Evolutionary conservation across 2,797 vertebrate species (phyloP).

Genomic region (Rhadinocentrus ornatus): DNA sequence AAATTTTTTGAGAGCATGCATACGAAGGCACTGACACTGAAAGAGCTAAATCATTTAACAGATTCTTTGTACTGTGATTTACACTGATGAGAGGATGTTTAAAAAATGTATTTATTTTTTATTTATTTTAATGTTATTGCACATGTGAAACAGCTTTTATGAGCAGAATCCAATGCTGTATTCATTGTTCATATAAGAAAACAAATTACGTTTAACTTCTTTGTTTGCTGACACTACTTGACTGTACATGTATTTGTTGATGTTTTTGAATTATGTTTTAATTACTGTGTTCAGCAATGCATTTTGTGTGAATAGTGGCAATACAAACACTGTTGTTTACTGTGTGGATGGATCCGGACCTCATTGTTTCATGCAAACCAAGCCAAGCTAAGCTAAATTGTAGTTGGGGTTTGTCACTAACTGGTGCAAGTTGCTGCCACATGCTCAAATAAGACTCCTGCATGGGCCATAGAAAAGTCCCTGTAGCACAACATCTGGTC

Average conservation of each 20-base stretch:
- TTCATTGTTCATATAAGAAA: conserved; percentile 22
- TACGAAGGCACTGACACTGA: conserved; percentile 23
- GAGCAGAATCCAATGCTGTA: conserved; percentile 32
- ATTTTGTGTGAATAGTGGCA: conserved; percentile 46
- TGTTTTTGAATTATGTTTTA: conserved; percentile 46
- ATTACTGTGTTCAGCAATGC: conserved; percentile 40
- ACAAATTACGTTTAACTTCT: conserved; percentile 17
- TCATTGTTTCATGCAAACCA: conserved; percentile 36
- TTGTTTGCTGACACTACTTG: conserved; percentile 24
- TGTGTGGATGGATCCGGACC: conserved; percentile 11
- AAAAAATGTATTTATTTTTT: conserved; percentile 16
- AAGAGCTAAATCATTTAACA: conserved; percentile 2
- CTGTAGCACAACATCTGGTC: neutral
- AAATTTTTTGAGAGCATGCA: conserved; percentile 25
- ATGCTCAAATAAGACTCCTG: neutral
- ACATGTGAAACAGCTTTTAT: conserved; percentile 18
- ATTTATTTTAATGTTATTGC: conserved; percentile 26
- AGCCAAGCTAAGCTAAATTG: conserved; percentile 34
- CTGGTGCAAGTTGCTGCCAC: neutral
- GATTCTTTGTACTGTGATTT: conserved; percentile 28
- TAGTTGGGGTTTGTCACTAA: neutral
- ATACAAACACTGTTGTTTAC: conserved; percentile 9
- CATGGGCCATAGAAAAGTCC: neutral
- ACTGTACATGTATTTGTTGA: conserved; percentile 36
- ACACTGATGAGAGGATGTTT: conserved; percentile 20